Conservation (phyloP, 2,113 vertebrate species). For the Todiramphus saurophagus region DNA sequence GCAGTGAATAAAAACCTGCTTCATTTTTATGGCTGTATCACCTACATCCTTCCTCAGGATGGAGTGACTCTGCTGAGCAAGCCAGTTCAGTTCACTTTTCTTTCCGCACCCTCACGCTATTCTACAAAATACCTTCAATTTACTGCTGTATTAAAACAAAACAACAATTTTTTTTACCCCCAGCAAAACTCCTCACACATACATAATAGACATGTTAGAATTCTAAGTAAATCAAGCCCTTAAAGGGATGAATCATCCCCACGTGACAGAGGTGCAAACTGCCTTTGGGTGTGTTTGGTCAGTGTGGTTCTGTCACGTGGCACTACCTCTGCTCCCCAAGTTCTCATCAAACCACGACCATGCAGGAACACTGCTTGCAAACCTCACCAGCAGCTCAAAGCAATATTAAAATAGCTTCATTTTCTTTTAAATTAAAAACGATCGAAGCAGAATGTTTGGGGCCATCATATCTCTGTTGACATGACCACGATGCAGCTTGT, state of each 20-base stretch:
- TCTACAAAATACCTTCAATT: background rate
- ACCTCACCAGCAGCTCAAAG: background rate
- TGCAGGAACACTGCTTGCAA: background rate
- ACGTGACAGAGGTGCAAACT: background rate
- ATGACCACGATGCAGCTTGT: rapidly evolving
- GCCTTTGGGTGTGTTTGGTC: background rate
- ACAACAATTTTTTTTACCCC: background rate
- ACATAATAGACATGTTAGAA: rapidly evolving
- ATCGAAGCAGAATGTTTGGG: background rate
- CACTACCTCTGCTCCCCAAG: background rate
- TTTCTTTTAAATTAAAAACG: background rate
- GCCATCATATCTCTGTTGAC: background rate
- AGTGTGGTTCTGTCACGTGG: rapidly evolving
- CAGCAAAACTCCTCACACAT: background rate
- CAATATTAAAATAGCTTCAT: background rate
- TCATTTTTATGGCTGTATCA: background rate
- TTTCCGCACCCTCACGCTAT: background rate
- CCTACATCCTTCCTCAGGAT: background rate
- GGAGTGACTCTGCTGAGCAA: background rate
- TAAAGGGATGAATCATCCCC: background rate
- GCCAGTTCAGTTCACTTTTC: background rate
- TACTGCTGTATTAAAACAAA: background rate
- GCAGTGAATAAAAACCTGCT: background rate
- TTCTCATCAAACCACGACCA: background rate
- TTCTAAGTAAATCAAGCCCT: background rate